phyloP scores from a whole-genome alignment of 2,113 vertebrate genomes.

The Hucho hucho region DNA sequence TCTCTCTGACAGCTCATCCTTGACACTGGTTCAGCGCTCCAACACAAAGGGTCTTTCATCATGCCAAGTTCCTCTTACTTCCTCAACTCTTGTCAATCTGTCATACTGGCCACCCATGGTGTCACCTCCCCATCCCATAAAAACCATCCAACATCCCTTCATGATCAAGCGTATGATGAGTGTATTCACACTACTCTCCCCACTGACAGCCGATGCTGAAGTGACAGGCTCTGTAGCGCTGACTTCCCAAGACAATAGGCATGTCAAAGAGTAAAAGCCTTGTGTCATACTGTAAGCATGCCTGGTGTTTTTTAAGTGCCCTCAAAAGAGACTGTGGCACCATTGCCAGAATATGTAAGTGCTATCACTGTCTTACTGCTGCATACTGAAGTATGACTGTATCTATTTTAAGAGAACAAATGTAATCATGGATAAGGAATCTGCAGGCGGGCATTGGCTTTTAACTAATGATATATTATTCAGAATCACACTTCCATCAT shows the following conservation, averaged over 20 bases:
- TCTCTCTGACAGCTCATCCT: slow-evolving; percentile 9
- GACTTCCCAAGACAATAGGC: neutral
- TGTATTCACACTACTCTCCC: neutral
- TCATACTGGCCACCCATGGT: slow-evolving; percentile 5
- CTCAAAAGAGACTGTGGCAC: neutral
- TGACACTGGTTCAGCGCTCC: neutral
- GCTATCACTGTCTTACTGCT: neutral
- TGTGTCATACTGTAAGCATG: slow-evolving; percentile 3
- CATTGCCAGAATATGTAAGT: neutral
- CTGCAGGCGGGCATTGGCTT: neutral
- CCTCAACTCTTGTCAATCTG: slow-evolving; percentile 6
- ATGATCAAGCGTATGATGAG: slow-evolving; percentile 15
- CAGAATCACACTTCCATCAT: neutral
- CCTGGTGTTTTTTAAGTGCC: slow-evolving; percentile 4
- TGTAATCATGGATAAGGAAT: neutral
- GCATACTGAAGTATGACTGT: neutral
- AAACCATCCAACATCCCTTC: slow-evolving; percentile 5
- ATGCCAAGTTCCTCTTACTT: neutral
- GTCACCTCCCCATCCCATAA: neutral
- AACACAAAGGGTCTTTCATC: slow-evolving; percentile 12
- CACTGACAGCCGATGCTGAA: neutral
- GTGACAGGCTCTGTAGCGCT: neutral
- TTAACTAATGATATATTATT: neutral
- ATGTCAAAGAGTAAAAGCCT: neutral
- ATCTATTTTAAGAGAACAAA: neutral